phyloP scores from a whole-genome alignment of 2,888 invertebrate genomes.

The Aspidiotus rigidus region DNA sequence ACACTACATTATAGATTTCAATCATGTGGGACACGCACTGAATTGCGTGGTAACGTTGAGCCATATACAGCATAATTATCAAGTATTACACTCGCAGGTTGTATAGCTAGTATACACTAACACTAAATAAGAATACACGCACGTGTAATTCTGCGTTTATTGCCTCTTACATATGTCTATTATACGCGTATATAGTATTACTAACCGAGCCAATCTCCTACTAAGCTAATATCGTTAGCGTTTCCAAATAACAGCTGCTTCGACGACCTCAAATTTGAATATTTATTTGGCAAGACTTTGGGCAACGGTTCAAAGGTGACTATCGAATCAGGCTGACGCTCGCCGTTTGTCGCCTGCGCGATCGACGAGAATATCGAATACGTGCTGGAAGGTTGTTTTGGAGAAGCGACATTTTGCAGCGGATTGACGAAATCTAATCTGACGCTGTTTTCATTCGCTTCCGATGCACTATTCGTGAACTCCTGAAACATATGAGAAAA shows the following conservation, averaged over 20 bases:
- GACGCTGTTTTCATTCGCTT: constrained; percentile 14
- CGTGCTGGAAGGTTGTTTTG: not conserved
- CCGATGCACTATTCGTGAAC: constrained; percentile 20
- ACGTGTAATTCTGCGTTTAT: no score
- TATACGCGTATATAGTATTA: not conserved
- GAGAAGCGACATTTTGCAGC: constrained; percentile 14
- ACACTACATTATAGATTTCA: not conserved
- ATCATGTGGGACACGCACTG: not conserved
- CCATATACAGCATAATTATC: no score
- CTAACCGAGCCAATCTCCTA: constrained; percentile 27
- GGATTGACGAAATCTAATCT: constrained; percentile 29
- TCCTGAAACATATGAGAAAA: constrained; percentile 7
- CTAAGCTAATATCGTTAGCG: constrained; percentile 15
- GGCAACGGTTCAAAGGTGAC: constrained; percentile 33
- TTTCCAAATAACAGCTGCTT: constrained; percentile 15
- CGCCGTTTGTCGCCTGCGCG: constrained; percentile 4
- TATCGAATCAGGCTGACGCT: constrained; percentile 25
- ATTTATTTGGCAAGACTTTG: constrained; percentile 21
- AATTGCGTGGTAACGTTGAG: no score
- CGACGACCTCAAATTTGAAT: constrained; percentile 20
- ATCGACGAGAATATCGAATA: constrained; percentile 29
- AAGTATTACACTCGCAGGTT: no score
- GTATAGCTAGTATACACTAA: not conserved
- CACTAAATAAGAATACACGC: not conserved
- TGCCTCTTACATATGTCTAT: no score